A percentile compares a stretch with the other conserved stretches of the same genome.
Conservation (phyloP, 1,140 invertebrate species). For the Drosophila navojoa region DNA sequence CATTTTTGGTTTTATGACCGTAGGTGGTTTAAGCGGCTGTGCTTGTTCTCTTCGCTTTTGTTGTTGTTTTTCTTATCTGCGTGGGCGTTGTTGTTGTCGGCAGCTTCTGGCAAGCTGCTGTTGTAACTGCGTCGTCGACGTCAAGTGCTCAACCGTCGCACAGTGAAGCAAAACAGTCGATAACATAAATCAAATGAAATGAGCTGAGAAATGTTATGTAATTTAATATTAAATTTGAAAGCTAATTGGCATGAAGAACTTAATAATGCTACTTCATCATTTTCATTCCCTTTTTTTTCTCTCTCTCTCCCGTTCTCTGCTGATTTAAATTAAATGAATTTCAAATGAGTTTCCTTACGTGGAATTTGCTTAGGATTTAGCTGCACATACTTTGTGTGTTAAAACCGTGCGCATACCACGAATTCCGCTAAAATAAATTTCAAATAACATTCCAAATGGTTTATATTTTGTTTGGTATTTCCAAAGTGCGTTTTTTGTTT, state of each 20-base stretch:
- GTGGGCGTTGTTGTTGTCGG: constrained; percentile 21
- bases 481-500: constrained; percentile 8
- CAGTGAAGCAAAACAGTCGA: constrained; percentile 9
- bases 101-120: constrained; percentile 25
- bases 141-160: constrained; percentile 34
- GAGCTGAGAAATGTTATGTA: too few relatives aligned
- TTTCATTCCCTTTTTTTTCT: too few relatives aligned
- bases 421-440: constrained; percentile 7
- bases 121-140: constrained; percentile 16
- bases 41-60: constrained; percentile 26
- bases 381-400: constrained; percentile 7
- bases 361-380: background rate
- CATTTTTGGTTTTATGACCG: constrained; percentile 62
- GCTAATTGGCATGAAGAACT: too few relatives aligned
- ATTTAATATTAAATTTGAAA: too few relatives aligned
- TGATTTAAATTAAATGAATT: background rate
- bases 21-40: constrained; percentile 56
- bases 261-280: too few relatives aligned
- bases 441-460: constrained; percentile 22
- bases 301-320: too few relatives aligned
- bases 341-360: background rate
- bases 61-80: constrained; percentile 13
- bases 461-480: constrained; percentile 1
- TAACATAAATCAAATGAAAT: background rate
- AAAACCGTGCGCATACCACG: constrained; percentile 16